Conservation (phyloP, 2,888 invertebrate genomes). For the Mystacides longicornis region DNA sequence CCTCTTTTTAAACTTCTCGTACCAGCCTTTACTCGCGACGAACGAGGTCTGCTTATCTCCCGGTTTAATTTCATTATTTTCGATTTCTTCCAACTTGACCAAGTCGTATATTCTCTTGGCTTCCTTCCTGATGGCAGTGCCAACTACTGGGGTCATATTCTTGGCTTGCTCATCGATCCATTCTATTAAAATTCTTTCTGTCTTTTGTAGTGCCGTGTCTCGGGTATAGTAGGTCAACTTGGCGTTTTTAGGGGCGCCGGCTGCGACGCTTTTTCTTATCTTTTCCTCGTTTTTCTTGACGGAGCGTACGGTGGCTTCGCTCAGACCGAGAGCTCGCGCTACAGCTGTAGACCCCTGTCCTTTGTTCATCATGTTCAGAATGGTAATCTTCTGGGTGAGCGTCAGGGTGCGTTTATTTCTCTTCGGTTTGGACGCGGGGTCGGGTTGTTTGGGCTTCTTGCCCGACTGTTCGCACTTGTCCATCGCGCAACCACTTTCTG, state of each 20-base stretch:
- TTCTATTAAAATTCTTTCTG: conserved; percentile 25
- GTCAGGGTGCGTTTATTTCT: conserved; percentile 9
- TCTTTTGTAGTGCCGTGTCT: conserved; percentile 24
- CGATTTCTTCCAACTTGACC: conserved; percentile 20
- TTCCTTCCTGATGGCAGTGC: conserved; percentile 23
- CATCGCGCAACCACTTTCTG: too few species aligned
- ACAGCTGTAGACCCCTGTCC: conserved; percentile 23
- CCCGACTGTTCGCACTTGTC: not conserved
- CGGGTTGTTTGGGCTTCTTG: not conserved
- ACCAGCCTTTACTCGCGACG: conserved; percentile 25
- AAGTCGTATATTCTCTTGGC: conserved; percentile 23
- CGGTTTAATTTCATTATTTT: conserved; percentile 5
- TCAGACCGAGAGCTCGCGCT: conserved; percentile 22
- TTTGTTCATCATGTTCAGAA: conserved; percentile 14
- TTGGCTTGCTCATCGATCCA: conserved; percentile 25
- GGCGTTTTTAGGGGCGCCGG: conserved; percentile 19
- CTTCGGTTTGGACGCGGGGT: not conserved
- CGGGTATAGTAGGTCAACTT: conserved; percentile 22
- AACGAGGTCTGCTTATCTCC: conserved; percentile 13
- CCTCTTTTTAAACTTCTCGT: conserved; percentile 23
- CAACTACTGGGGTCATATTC: conserved; percentile 23
- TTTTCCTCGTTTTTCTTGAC: conserved; percentile 24
- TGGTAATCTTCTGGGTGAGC: conserved; percentile 12
- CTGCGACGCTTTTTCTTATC: conserved; percentile 20
- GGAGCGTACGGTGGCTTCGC: conserved; percentile 25